Percentiles rank a stretch among this genome's conserved stretches.
Evolutionary conservation across 2,113 vertebrate species (phyloP).

Genomic region (Chascanopsetta lugubris): DNA sequence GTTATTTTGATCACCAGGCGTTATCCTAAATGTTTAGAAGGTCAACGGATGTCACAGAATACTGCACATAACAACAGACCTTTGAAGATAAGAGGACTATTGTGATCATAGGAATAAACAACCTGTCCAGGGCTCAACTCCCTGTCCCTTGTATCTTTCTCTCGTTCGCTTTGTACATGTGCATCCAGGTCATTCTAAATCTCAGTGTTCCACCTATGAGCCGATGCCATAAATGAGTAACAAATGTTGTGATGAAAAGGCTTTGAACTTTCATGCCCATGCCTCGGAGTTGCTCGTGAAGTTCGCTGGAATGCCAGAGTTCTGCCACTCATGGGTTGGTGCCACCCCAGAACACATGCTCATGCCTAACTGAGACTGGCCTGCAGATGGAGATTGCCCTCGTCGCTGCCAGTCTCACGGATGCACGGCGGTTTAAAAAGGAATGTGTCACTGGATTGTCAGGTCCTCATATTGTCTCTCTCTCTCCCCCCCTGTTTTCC

Average conservation of each 20-base stretch:
- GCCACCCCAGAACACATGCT: slow-evolving; percentile 55
- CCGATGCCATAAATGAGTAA: slow-evolving; percentile 24
- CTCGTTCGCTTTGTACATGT: not conserved
- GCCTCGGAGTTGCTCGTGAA: slow-evolving; percentile 32
- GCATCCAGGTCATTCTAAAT: not conserved
- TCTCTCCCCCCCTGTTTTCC: slow-evolving; percentile 52
- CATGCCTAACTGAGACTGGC: slow-evolving; percentile 34
- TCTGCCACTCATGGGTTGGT: slow-evolving; percentile 50
- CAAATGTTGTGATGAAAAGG: slow-evolving; percentile 9
- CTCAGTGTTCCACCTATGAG: not conserved
- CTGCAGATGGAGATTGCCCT: slow-evolving; percentile 15
- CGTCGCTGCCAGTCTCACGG: slow-evolving; percentile 1
- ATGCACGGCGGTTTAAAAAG: slow-evolving; percentile 17
- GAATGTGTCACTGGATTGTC: slow-evolving; percentile 41
- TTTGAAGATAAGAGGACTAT: too few relatives aligned
- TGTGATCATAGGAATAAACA: too few relatives aligned
- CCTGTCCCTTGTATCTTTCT: not conserved
- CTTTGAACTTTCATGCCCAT: not conserved
- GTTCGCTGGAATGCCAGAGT: slow-evolving; percentile 40
- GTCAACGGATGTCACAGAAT: too few relatives aligned
- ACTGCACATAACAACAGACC: too few relatives aligned
- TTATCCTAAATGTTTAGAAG: too few relatives aligned
- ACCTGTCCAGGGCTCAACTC: too few relatives aligned
- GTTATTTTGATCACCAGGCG: too few relatives aligned
- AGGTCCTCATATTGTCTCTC: slow-evolving; percentile 5